Conservation (phyloP, 2,797 vertebrate genomes). For the Sphaeramia orbicularis region DNA sequence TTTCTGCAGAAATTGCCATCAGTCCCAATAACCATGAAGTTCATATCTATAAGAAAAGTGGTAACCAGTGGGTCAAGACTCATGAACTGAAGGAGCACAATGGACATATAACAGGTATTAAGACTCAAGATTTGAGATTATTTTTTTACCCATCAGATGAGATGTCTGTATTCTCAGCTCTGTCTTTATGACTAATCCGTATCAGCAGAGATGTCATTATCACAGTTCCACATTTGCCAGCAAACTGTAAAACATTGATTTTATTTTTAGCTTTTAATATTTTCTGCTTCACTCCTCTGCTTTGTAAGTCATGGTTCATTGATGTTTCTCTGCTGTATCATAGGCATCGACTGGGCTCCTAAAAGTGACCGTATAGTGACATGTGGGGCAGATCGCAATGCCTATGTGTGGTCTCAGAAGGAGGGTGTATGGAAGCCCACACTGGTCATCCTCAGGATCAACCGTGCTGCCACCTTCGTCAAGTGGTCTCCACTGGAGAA, state of each 20-base stretch:
- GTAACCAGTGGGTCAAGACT: conserved; percentile 96
- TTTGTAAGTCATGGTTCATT: no score
- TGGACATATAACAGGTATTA: conserved; percentile 95
- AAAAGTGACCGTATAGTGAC: conserved; percentile 98
- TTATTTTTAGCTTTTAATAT: no score
- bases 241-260: no score
- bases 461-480: conserved; percentile 96
- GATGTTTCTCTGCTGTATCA: no score
- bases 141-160: no score
- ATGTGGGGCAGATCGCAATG: conserved; percentile 96
- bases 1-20: conserved; percentile 93
- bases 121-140: no score
- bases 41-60: conserved; percentile 98
- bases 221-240: no score
- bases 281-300: no score
- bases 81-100: conserved; percentile 99
- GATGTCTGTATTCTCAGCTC: no score
- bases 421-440: conserved; percentile 98
- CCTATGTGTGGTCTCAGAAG: conserved; percentile 98
- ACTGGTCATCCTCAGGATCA: conserved; percentile 97
- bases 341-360: conserved; percentile 99
- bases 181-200: no score
- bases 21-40: conserved; percentile 99
- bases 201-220: no score
- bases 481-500: conserved; percentile 98